These are phyloP conservation scores for Dryobotodes eremita DNA, from an alignment of 2,888 invertebrate genomes.

Conservation along the genomic window DNA sequence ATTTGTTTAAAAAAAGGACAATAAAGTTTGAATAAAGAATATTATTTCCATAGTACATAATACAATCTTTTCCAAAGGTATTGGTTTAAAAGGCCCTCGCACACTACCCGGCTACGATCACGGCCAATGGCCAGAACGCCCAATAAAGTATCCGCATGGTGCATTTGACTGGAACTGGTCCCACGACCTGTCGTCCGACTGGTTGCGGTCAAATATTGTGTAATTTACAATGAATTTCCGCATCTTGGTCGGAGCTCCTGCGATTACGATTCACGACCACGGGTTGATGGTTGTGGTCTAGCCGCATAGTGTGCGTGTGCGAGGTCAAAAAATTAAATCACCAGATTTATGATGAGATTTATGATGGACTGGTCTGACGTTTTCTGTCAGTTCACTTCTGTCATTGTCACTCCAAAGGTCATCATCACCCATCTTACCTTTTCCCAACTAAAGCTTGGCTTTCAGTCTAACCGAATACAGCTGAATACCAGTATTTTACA, in stretches of 20 bases:
- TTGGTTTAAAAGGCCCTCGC: background rate
- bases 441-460: background rate
- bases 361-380: background rate
- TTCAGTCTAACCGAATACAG: background rate
- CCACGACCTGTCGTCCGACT: background rate
- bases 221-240: background rate
- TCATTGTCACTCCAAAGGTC: background rate
- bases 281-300: background rate
- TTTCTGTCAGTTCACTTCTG: background rate
- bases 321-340: background rate
- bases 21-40: slow-evolving; percentile 61
- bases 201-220: background rate
- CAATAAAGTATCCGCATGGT: background rate
- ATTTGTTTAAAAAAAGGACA: slow-evolving; percentile 60
- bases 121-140: background rate
- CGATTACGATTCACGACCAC: background rate
- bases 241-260: background rate
- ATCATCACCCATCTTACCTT: background rate
- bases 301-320: background rate
- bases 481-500: background rate
- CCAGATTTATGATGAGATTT: no score
- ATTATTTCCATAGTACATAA: slow-evolving; percentile 3
- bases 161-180: background rate
- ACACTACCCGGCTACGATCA: no score
- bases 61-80: slow-evolving; percentile 13